These are phyloP conservation scores for Ganaspis sp. DNA, from an alignment of 1,140 invertebrate genomes.

Conservation along the genomic window DNA sequence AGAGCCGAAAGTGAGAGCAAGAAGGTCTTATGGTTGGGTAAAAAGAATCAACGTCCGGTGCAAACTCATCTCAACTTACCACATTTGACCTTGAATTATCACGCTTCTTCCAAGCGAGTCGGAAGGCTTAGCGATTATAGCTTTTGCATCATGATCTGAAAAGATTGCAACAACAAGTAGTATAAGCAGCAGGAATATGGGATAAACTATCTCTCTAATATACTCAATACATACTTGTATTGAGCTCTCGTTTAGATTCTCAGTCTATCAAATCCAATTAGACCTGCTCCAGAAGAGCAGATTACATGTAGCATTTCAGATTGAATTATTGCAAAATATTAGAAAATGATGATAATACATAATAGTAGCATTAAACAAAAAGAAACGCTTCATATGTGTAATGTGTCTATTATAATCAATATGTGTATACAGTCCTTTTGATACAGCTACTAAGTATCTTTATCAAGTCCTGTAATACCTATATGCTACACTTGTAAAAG, in stretches of 20 bases:
- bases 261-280: constrained; percentile 21
- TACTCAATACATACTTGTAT: background rate
- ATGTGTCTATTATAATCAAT: background rate
- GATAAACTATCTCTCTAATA: background rate
- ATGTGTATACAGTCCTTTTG: no score
- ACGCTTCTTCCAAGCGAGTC: constrained; percentile 21
- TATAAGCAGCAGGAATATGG: constrained; percentile 3
- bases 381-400: background rate
- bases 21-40: background rate
- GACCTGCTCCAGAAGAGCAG: constrained; percentile 3
- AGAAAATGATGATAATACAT: background rate
- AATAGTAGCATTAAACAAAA: background rate
- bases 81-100: constrained; percentile 27
- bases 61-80: constrained; percentile 28
- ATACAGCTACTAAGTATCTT: no score
- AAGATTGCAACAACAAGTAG: constrained; percentile 22
- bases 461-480: no score
- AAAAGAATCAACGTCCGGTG: constrained; percentile 27
- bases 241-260: background rate
- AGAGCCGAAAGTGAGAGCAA: constrained; percentile 22
- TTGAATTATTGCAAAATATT: background rate
- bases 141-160: constrained; percentile 22
- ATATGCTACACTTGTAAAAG: no score
- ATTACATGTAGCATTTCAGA: background rate
- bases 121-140: constrained; percentile 24